These are phyloP conservation scores for Gavia stellata DNA, from an alignment of 2,113 vertebrate species.

Conservation along the genomic window DNA sequence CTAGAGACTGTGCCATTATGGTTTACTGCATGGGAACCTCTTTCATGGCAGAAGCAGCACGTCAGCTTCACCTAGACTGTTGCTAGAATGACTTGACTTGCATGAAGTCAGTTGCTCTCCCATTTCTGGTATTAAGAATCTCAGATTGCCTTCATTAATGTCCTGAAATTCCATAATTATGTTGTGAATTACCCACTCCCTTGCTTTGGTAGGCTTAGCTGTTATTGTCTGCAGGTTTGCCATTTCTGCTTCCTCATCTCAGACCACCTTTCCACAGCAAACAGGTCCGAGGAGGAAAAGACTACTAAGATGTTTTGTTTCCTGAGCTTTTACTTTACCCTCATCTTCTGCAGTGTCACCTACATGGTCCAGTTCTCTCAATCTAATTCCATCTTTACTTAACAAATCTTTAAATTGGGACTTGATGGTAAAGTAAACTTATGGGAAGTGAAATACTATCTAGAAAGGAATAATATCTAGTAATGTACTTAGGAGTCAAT, in stretches of 20 bases:
- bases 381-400: conserved; percentile 4
- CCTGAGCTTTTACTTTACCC: background rate
- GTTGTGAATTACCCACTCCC: background rate
- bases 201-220: background rate
- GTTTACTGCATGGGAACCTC: background rate
- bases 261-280: background rate
- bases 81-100: background rate
- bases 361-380: background rate
- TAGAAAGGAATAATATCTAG: background rate
- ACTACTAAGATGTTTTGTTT: background rate
- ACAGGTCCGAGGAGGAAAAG: background rate
- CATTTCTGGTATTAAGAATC: background rate
- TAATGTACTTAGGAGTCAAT: background rate
- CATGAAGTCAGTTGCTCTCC: background rate
- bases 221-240: background rate
- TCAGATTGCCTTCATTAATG: background rate
- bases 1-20: background rate
- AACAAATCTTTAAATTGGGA: background rate
- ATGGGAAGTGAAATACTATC: background rate
- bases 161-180: background rate
- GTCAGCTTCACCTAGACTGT: background rate
- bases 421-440: background rate
- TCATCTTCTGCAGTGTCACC: background rate
- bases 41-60: background rate
- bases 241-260: background rate